phyloP scores from a whole-genome alignment of 2,888 invertebrate species.

The Arctia plantaginis region DNA sequence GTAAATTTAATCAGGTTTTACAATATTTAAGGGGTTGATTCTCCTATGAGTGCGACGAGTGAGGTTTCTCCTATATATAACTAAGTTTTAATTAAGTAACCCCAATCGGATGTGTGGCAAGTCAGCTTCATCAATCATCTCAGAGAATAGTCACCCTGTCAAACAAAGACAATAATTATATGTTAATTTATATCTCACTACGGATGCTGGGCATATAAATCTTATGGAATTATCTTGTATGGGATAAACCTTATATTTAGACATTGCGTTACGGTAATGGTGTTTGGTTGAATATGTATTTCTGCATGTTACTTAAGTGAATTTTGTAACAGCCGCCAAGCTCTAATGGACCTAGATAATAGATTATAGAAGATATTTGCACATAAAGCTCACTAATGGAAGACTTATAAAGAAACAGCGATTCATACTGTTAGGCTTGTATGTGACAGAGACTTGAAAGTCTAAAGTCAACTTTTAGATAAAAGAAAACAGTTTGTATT shows the following conservation, averaged over 20 bases:
- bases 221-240: constrained; percentile 40
- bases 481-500: too few relatives aligned
- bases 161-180: constrained; percentile 62
- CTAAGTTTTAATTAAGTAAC: constrained; percentile 22
- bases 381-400: not conserved
- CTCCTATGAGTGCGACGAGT: too few relatives aligned
- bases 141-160: constrained; percentile 52
- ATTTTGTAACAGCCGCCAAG: not conserved
- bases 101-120: constrained; percentile 24
- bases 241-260: constrained; percentile 39
- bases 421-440: not conserved
- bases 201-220: constrained; percentile 41
- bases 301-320: not conserved
- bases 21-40: not conserved
- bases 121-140: constrained; percentile 58
- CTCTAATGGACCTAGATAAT: not conserved
- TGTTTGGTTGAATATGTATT: constrained; percentile 8
- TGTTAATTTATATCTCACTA: constrained; percentile 60
- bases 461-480: not conserved
- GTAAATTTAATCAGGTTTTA: not conserved
- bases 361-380: not conserved
- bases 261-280: constrained; percentile 17
- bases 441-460: not conserved
- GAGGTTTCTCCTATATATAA: not conserved
- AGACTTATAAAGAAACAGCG: not conserved